Evolutionary conservation across 2,113 vertebrate genomes (phyloP).

Genomic region (Cephalopholis sonnerati): DNA sequence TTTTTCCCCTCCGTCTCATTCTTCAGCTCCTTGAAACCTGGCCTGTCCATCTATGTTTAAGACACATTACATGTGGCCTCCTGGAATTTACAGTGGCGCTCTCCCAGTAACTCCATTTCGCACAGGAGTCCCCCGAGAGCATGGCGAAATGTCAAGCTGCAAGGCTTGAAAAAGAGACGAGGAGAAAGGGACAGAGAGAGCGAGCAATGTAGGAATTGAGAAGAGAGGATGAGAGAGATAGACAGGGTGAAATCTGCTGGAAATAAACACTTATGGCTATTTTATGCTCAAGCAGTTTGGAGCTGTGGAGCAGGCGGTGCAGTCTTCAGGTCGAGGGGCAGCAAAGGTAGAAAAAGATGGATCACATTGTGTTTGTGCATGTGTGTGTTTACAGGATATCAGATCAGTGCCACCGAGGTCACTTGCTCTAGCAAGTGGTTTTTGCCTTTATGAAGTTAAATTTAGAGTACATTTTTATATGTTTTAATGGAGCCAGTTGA

Average conservation of each 20-base stretch:
- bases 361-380: not conserved
- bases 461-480: too few species aligned
- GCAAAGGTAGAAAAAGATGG: conserved; percentile 84
- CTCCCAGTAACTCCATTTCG: conserved; percentile 99
- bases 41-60: conserved; percentile 98
- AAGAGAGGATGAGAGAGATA: conserved; percentile 59
- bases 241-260: conserved; percentile 92
- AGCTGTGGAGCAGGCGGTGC: conserved; percentile 71
- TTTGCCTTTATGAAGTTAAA: not conserved
- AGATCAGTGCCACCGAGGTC: conserved; percentile 6
- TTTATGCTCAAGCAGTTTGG: conserved; percentile 92
- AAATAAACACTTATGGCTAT: conserved; percentile 98
- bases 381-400: conserved; percentile 1
- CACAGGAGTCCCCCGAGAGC: conserved; percentile 95
- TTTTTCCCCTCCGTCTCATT: conserved; percentile 33
- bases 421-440: not conserved
- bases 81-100: conserved; percentile 99
- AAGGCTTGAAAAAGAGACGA: conserved; percentile 81
- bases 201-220: conserved; percentile 38
- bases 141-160: conserved; percentile 99
- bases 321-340: conserved; percentile 79
- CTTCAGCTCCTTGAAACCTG: conserved; percentile 81
- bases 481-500: not conserved
- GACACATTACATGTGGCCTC: conserved; percentile 98
- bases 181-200: conserved; percentile 86